These are phyloP conservation scores for Matsumurasca onukii DNA, from an alignment of 1,140 invertebrate genomes.

Conservation along the genomic window DNA sequence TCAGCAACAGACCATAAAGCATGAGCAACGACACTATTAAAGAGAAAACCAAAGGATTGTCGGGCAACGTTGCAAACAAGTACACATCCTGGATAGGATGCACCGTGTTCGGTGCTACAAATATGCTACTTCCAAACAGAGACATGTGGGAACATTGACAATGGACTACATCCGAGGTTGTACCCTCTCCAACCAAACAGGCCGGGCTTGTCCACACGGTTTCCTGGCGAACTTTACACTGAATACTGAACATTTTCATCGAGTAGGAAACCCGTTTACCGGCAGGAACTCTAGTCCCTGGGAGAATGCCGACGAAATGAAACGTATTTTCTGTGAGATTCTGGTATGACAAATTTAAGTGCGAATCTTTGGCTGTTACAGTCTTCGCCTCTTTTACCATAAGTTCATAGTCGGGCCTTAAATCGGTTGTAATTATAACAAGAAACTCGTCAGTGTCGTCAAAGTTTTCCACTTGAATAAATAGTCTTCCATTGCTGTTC, in stretches of 20 bases:
- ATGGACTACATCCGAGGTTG: background rate
- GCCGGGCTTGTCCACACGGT: constrained; percentile 1
- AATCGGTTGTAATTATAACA: too few species aligned
- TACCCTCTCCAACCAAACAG: constrained; percentile 14
- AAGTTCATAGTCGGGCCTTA: too few species aligned
- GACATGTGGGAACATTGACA: constrained; percentile 27
- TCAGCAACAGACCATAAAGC: constrained; percentile 21
- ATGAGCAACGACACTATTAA: constrained; percentile 25
- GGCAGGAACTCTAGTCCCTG: too few species aligned
- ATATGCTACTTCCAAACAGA: constrained; percentile 20
- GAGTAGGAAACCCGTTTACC: too few species aligned
- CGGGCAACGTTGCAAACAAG: constrained; percentile 29
- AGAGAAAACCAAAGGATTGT: constrained; percentile 30
- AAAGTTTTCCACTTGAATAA: too few species aligned
- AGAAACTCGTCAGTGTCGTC: too few species aligned
- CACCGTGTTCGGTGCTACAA: constrained; percentile 21
- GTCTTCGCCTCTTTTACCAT: too few species aligned
- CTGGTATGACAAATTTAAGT: too few species aligned
- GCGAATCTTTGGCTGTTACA: too few species aligned
- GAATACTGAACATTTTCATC: constrained; percentile 7
- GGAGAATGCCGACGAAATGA: too few species aligned
- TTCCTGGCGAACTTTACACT: constrained; percentile 5
- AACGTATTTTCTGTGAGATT: too few species aligned
- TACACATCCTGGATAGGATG: constrained; percentile 31
- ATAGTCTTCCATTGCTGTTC: too few species aligned